phyloP scores from a whole-genome alignment of 1,140 invertebrate genomes.

The Littorina saxatilis region DNA sequence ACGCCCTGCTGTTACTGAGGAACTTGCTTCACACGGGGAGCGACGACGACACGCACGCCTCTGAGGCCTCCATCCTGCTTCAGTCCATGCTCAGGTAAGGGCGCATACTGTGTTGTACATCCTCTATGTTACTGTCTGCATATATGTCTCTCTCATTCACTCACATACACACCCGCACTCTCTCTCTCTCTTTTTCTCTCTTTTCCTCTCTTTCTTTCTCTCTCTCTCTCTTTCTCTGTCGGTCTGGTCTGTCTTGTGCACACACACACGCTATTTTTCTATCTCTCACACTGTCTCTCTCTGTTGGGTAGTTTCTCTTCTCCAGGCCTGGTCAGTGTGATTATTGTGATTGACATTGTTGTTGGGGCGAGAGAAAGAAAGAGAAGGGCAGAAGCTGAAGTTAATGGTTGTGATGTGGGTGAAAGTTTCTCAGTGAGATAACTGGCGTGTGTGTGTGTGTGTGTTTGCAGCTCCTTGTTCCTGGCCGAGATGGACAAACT shows the following conservation, averaged over 20 bases:
- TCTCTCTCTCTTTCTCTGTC: not conserved
- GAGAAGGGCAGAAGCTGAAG: too few relatives aligned
- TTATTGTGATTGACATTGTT: too few relatives aligned
- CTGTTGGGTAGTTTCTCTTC: too few relatives aligned
- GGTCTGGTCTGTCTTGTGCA: not conserved
- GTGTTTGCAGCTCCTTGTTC: conserved; percentile 53
- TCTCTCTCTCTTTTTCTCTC: not conserved
- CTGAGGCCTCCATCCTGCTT: conserved; percentile 41
- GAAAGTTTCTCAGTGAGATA: conserved; percentile 14
- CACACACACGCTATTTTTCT: not conserved
- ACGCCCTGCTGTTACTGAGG: conserved; percentile 53
- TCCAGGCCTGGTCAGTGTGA: too few relatives aligned
- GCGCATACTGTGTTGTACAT: not conserved
- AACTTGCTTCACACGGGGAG: conserved; percentile 53
- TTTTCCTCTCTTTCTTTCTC: not conserved
- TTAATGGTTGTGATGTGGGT: too few relatives aligned
- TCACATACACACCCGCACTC: too few relatives aligned
- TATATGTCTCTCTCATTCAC: too few relatives aligned
- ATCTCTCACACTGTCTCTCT: not conserved
- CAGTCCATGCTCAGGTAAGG: conserved; percentile 51
- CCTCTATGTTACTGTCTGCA: not conserved
- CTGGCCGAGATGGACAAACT: conserved; percentile 55
- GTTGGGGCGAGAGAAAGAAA: not conserved
- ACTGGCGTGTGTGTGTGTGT: not conserved
- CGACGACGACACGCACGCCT: not conserved